Conservation (phyloP, 2,113 vertebrate species). For the Lipotes vexillifer region DNA sequence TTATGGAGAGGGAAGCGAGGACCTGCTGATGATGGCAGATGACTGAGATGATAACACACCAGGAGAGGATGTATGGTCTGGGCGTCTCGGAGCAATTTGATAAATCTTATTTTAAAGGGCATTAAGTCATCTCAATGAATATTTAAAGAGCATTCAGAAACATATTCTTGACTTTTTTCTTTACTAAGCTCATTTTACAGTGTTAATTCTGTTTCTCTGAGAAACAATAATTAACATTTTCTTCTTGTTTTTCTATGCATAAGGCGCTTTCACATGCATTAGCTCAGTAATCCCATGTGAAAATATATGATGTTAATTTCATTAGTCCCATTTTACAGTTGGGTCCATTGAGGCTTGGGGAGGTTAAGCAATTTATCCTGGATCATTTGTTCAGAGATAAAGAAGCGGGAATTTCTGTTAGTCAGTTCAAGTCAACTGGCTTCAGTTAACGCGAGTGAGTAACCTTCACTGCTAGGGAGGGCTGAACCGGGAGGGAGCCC, state of each 20-base stretch:
- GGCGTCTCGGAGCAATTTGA: rapidly evolving
- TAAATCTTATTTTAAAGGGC: neutral
- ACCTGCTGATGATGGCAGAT: neutral
- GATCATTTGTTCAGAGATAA: neutral
- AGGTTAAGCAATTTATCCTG: neutral
- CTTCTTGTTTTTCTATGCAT: neutral
- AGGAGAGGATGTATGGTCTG: too few species aligned
- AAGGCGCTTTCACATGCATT: neutral
- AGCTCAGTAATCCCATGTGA: neutral
- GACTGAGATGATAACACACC: rapidly evolving
- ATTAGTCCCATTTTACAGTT: neutral
- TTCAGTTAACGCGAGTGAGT: neutral
- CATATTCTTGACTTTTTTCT: neutral
- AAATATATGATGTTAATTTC: neutral
- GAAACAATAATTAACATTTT: neutral
- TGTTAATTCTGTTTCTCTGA: neutral
- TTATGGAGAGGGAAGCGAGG: too few species aligned
- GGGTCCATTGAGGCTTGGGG: neutral
- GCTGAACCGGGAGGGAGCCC: too few species aligned
- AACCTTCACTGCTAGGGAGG: rapidly evolving
- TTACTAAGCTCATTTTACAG: neutral
- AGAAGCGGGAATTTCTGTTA: neutral
- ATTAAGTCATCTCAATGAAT: neutral
- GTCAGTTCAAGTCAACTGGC: neutral
- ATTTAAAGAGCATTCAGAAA: neutral